These are phyloP conservation scores for Parasteatoda lunata DNA, from an alignment of 2,888 invertebrate species.

Conservation along the genomic window DNA sequence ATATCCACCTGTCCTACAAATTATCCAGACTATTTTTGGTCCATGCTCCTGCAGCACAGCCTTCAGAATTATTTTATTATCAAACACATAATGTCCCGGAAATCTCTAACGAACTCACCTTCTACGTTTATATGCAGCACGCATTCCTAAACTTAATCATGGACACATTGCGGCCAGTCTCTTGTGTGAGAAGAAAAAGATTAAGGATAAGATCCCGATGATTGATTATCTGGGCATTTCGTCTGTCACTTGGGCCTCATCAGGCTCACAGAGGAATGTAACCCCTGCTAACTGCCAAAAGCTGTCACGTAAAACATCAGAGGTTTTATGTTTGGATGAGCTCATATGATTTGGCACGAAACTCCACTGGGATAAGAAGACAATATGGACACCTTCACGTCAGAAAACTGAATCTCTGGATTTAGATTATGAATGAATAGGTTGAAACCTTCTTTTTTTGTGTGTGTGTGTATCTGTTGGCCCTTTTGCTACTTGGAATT, in stretches of 20 bases:
- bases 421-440: too few species aligned
- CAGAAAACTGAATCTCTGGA: background rate
- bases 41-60: too few species aligned
- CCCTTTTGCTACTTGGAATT: too few species aligned
- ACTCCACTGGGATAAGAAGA: slow-evolving; percentile 9
- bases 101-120: background rate
- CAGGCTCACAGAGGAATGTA: background rate
- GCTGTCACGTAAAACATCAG: slow-evolving; percentile 44
- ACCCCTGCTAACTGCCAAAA: slow-evolving; percentile 17
- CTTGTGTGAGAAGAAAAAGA: slow-evolving; percentile 26
- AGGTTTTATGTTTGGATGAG: slow-evolving; percentile 10
- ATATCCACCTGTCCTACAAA: too few species aligned
- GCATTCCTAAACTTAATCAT: slow-evolving; percentile 21
- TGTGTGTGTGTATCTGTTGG: too few species aligned
- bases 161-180: background rate
- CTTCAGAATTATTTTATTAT: too few species aligned
- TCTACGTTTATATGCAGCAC: background rate
- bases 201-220: slow-evolving; percentile 44
- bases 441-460: too few species aligned
- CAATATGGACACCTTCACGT: slow-evolving; percentile 8
- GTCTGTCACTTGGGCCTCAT: slow-evolving; percentile 36
- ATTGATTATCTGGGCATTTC: slow-evolving; percentile 43
- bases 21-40: too few species aligned
- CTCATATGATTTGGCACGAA: slow-evolving; percentile 22
- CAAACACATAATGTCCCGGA: background rate